Evolutionary conservation across 2,113 vertebrate species (phyloP).

Genomic region (Leuciscus idus): DNA sequence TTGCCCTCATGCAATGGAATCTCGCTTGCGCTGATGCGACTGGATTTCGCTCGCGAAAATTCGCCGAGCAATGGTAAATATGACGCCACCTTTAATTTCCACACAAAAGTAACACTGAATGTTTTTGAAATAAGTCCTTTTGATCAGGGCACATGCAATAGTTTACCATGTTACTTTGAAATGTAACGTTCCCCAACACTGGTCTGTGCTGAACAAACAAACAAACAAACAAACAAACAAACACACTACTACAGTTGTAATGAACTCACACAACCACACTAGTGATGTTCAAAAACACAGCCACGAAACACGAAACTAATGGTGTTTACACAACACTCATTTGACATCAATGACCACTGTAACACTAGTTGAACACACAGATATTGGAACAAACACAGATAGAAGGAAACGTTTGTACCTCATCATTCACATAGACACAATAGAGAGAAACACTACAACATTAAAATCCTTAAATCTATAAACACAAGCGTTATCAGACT

Average conservation of each 20-base stretch:
- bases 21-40: not conserved
- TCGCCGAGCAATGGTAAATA: not conserved
- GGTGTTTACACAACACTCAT: not conserved
- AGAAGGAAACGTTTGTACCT: not conserved
- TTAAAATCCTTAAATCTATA: not conserved
- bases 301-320: not conserved
- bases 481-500: slow-evolving; percentile 19
- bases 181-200: not conserved
- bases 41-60: not conserved
- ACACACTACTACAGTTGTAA: not conserved
- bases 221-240: not conserved
- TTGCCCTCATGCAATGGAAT: not conserved
- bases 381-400: not conserved
- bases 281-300: not conserved
- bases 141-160: not conserved
- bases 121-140: not conserved
- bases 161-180: not conserved
- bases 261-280: not conserved
- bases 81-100: not conserved
- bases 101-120: not conserved
- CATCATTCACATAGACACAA: slow-evolving; percentile 7
- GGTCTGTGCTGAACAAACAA: not conserved
- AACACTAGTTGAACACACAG: not conserved
- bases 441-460: slow-evolving; percentile 6
- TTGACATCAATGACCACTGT: not conserved